phyloP scores from a whole-genome alignment of 2,797 vertebrate species.

The Chrosomus eos region DNA sequence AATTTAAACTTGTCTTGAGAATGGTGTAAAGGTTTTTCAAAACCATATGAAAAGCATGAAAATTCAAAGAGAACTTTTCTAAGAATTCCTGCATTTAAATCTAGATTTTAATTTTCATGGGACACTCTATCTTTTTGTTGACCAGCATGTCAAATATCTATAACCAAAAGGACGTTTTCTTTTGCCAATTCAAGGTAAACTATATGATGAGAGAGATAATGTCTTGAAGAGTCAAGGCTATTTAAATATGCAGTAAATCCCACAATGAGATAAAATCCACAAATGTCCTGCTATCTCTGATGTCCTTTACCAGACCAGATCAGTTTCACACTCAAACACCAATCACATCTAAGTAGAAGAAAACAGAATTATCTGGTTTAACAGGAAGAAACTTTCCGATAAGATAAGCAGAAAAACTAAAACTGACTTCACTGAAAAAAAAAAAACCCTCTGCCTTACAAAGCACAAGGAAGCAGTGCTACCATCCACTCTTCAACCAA shows the following conservation, averaged over 20 bases:
- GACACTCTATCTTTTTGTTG: neutral
- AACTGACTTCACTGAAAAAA: neutral
- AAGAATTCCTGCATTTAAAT: neutral
- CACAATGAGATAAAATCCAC: neutral
- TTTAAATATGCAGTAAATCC: neutral
- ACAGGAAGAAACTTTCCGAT: neutral
- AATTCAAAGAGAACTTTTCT: too few relatives aligned
- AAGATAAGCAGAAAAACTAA: neutral
- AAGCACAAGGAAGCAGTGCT: neutral
- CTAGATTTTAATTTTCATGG: neutral
- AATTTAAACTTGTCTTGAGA: neutral
- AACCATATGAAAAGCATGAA: neutral
- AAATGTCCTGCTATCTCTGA: slow-evolving; percentile 6
- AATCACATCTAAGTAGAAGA: neutral
- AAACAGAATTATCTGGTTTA: neutral
- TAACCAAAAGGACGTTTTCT: neutral
- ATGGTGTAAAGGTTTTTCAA: neutral
- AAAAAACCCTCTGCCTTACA: neutral
- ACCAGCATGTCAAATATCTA: slow-evolving; percentile 1
- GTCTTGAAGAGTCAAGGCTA: neutral
- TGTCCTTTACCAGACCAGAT: neutral
- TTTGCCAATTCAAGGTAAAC: neutral
- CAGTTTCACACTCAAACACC: neutral
- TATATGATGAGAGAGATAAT: neutral
- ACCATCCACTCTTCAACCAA: neutral